Percentiles rank a stretch among this genome's conserved stretches.
These are phyloP conservation scores for Osmoderma eremita DNA, from an alignment of 2,888 invertebrate genomes.

Conservation along the genomic window DNA sequence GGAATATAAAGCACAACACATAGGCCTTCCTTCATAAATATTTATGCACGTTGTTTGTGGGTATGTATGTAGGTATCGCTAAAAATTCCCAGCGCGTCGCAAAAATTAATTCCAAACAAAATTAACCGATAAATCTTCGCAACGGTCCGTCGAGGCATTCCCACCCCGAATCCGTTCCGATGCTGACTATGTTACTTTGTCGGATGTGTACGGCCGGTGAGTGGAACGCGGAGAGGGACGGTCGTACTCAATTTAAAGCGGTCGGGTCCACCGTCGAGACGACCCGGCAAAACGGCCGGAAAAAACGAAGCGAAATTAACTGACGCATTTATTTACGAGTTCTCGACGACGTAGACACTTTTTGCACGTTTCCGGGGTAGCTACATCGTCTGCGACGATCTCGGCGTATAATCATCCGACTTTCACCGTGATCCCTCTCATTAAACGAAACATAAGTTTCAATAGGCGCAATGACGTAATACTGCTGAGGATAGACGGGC, in stretches of 20 bases:
- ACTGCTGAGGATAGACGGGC: too few relatives aligned
- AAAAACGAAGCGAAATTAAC: slow-evolving; percentile 18
- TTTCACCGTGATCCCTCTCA: background rate
- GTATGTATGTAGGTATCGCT: too few relatives aligned
- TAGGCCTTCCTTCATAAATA: background rate
- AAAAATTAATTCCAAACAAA: slow-evolving; percentile 35
- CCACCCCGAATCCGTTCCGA: slow-evolving; percentile 2
- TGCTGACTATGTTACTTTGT: slow-evolving; percentile 14
- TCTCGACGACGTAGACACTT: slow-evolving; percentile 15
- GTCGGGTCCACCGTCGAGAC: background rate
- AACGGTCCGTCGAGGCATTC: background rate
- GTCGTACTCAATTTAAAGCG: slow-evolving; percentile 12
- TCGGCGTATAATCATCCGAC: background rate
- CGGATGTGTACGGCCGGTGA: background rate
- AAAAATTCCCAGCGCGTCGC: slow-evolving; percentile 18
- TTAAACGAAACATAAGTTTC: too few relatives aligned
- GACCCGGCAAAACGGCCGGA: slow-evolving; percentile 11
- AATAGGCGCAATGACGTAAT: too few relatives aligned
- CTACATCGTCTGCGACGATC: background rate
- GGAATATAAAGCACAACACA: background rate
- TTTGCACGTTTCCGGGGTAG: slow-evolving; percentile 11
- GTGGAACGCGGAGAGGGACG: background rate
- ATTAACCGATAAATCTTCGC: slow-evolving; percentile 36
- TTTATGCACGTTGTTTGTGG: background rate
- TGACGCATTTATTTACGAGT: slow-evolving; percentile 22